Conservation (phyloP, 2,113 vertebrate species). For the Isichthys henryi region DNA sequence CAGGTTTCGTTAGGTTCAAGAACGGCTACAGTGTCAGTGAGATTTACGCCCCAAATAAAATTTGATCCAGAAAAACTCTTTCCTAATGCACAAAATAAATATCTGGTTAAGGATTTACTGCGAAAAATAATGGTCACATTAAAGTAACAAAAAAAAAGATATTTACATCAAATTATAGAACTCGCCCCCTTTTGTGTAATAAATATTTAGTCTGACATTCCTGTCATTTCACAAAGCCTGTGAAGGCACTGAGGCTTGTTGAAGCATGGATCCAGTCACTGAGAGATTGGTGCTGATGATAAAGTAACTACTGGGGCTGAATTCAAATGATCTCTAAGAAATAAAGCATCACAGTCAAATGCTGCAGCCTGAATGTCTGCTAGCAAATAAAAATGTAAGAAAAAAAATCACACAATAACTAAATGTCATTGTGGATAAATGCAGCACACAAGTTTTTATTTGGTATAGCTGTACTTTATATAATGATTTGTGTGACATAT, state of each 20-base stretch:
- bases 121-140: not conserved
- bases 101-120: not conserved
- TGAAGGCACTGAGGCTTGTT: slow-evolving; percentile 24
- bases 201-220: slow-evolving; percentile 32
- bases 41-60: not conserved
- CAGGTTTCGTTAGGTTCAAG: not conserved
- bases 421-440: not conserved
- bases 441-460: not conserved
- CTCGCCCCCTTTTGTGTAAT: not conserved
- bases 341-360: not conserved
- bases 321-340: slow-evolving; percentile 20
- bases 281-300: slow-evolving; percentile 28
- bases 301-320: not conserved
- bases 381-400: not conserved
- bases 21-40: not conserved
- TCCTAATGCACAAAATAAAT: not conserved
- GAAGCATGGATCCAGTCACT: slow-evolving; percentile 21
- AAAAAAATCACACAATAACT: not conserved
- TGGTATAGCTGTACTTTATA: not conserved
- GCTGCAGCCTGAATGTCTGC: not conserved
- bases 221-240: slow-evolving; percentile 21
- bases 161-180: not conserved
- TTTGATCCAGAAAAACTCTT: not conserved
- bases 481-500: not conserved
- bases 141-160: not conserved